These are phyloP conservation scores for Mamestra brassicae DNA, from an alignment of 2,888 invertebrate genomes.

Conservation along the genomic window DNA sequence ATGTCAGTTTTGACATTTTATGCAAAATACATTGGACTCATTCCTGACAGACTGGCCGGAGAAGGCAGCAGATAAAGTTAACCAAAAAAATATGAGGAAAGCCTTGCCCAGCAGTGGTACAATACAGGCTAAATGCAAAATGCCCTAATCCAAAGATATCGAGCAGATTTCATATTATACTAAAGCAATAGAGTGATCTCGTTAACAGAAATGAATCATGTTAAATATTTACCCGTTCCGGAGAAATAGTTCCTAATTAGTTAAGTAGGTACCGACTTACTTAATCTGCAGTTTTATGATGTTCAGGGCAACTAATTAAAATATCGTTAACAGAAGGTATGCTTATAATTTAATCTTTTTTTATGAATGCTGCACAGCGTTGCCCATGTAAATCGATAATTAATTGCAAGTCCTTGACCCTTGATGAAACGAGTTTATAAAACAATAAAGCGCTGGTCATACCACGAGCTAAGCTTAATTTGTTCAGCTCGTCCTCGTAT, in stretches of 20 bases:
- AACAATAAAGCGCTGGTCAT: not conserved
- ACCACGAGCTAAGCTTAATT: not conserved
- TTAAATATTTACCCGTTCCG: not conserved
- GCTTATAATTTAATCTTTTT: not conserved
- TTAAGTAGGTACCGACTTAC: too few species aligned
- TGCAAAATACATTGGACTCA: too few species aligned
- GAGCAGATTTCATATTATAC: too few species aligned
- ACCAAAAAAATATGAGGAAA: too few species aligned
- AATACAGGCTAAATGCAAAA: too few species aligned
- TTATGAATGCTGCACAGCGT: not conserved
- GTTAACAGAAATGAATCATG: not conserved
- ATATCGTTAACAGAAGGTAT: not conserved
- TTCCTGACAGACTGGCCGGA: too few species aligned
- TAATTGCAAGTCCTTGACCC: slow-evolving; percentile 20
- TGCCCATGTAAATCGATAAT: slow-evolving; percentile 27
- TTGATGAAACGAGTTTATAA: slow-evolving; percentile 9
- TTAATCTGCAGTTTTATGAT: too few species aligned
- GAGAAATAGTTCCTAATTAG: not conserved
- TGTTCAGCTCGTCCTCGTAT: not conserved
- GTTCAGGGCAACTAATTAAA: not conserved
- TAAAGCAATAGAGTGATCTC: too few species aligned
- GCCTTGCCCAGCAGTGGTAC: too few species aligned
- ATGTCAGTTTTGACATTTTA: too few species aligned
- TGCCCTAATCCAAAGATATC: too few species aligned
- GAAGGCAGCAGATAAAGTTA: too few species aligned